Evolutionary conservation across 2,888 invertebrate genomes (phyloP), one percentile per base, ranked within the genome.

Genomic region (Hyles lineata): DNA sequence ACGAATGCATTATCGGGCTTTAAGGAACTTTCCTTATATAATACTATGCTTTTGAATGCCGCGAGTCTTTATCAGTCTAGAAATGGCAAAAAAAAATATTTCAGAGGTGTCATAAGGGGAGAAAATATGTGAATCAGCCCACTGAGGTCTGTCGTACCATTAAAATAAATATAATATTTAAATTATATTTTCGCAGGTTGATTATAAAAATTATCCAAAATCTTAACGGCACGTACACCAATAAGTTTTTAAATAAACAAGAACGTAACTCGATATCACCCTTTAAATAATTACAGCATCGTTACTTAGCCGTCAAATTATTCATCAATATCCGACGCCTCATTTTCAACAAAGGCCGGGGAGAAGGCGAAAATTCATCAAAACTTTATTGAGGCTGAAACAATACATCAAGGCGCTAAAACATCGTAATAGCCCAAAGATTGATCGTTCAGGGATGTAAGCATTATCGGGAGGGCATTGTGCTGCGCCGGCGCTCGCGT

Each of bases 341-440:
- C 86, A 88, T 88, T 90, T 89, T 85, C 82, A 89, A 92, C 91
- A 93, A 93, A 90, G 89, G 89, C 85, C 84, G 85, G 43, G 83
- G 87, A 88, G 87, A 90, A 90, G 89, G 90, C 87, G 90, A 92
- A 93, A 91, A 93, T 94, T 92, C 91, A 94, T 94, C 94, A 93
- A 93, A 94, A 94, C 92, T 93, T 94, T 92, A 93, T 93, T 93
- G 91, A 92, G 88, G 90, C 92, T 90, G 90, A 92, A 93, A 94
- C 94, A 94, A 94, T 94, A 94, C 92, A 93, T 93, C 92, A 92
- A 90, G 91, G 89, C 91, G 92, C 91, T 93, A 93, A 93, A 92
- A 91, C 92, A 93, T 92, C 90, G 89, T 92, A 93, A 93, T 93
- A 91, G 92, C 86, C 89, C 84, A 86, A 89, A 93, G 93, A 94